Evolutionary conservation across 2,113 vertebrate species (phyloP), one percentile per base, ranked within the genome.

Genomic region (Meriones unguiculatus): DNA sequence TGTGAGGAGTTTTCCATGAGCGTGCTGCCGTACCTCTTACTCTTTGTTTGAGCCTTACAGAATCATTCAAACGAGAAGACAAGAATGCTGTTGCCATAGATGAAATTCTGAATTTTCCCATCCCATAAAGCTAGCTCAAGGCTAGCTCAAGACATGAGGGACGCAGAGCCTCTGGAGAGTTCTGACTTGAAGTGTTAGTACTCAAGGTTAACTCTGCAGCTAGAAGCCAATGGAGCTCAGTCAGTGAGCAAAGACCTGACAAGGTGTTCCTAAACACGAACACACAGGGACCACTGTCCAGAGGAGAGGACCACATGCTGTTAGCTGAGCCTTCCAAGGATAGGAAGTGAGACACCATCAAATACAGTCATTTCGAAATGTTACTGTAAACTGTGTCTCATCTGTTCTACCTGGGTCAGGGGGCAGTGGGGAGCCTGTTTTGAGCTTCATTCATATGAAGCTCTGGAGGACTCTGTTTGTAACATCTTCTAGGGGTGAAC

Each of bases 301-400:
- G 90, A 17, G 50, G 46, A 18, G 14, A 0, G 2, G 69, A 0
- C 4, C 0, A 15, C 9, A 0, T 2, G 52, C 35, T 1, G 13
- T 22, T 24, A 46, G 15, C 1, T 14, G 28, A 54, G 30, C 18
- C 75, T 77, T 54, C 91, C 81, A 2, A 32, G 0, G 9, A 25
- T 0, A n/a, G 24, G 8, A 41, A 41, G 14, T 0, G 30, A 72
- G 54, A 57, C 0, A 2, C 4, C 6, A 41, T n/a, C 28, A 84
- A 64, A 84, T 10, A 17, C 64, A 22, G 15, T 7, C 14, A 11
- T 15, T 62, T 73, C 18, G 76, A 20, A 1, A 38, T 0, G 7
- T 6, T 2, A 3, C 22, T 18, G 1, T 1, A 12, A 35, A 10
- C 50, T 25, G 1, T 4, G n/a, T 35, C 35, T 28, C 25, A n/a